Percentiles rank a stretch among this genome's conserved stretches.
Evolutionary conservation across 92 coral and sea anemone species (phyloP).

Genomic region (Scolanthus callimorphus): DNA sequence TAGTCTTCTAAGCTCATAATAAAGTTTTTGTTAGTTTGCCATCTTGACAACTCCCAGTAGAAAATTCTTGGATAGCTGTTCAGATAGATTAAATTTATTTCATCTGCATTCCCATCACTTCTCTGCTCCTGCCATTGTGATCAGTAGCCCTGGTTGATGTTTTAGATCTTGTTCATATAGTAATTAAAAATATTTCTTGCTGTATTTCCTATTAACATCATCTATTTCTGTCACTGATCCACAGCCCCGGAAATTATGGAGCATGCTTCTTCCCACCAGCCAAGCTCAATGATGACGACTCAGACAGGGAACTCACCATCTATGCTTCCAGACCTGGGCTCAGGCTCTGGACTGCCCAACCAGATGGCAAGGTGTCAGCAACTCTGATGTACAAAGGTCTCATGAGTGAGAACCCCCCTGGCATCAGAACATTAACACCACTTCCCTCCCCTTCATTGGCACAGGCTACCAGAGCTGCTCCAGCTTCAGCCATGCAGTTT

Average conservation of each 20-base stretch:
- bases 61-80: too few relatives aligned
- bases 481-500: constrained; percentile 49
- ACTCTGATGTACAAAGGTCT: constrained; percentile 90
- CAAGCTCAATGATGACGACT: constrained; percentile 25
- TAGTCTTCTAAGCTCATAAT: too few relatives aligned
- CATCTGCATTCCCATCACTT: too few relatives aligned
- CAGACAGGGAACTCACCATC: constrained; percentile 14
- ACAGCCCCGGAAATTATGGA: constrained; percentile 67
- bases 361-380: constrained; percentile 76
- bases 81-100: too few relatives aligned
- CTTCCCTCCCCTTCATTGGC: constrained; percentile 24
- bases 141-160: too few relatives aligned
- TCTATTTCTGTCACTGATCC: too few relatives aligned
- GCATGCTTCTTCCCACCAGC: constrained; percentile 84
- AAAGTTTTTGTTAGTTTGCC: too few relatives aligned
- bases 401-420: constrained; percentile 78
- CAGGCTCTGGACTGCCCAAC: constrained; percentile 84
- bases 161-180: too few relatives aligned
- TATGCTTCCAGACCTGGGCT: constrained; percentile 81
- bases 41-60: too few relatives aligned
- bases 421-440: constrained; percentile 56
- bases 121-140: too few relatives aligned
- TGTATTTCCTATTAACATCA: too few relatives aligned
- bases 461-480: constrained; percentile 22
- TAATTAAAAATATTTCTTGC: too few relatives aligned